A percentile compares a stretch with the other conserved stretches of the same genome.
phyloP scores from a whole-genome alignment of 64 coral and sea anemone species.

The Dendronephthya gigantea region DNA sequence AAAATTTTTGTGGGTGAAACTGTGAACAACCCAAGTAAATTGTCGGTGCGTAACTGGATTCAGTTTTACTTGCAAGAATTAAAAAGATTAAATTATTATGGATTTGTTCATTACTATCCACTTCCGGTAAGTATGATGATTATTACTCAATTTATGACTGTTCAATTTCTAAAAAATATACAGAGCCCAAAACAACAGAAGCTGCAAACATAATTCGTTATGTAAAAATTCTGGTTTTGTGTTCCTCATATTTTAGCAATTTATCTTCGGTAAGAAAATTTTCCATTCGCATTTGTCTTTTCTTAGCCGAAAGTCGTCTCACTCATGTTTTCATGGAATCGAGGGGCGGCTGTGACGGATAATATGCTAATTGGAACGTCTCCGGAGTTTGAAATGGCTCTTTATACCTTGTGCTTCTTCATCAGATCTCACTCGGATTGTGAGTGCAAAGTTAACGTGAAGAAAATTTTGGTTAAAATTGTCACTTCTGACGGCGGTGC shows the following conservation, averaged over 20 bases:
- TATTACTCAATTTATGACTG: not conserved
- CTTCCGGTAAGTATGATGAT: not conserved
- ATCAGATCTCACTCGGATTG: not conserved
- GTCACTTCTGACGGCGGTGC: not conserved
- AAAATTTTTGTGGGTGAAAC: constrained; percentile 7
- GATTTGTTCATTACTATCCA: not conserved
- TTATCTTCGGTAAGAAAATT: not conserved
- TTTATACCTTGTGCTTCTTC: not conserved
- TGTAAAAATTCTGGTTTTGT: too few species aligned
- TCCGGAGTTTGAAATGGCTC: not conserved
- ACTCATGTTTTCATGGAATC: not conserved
- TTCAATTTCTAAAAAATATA: too few species aligned
- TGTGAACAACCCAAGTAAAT: not conserved
- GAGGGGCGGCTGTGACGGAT: not conserved
- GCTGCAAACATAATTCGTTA: too few species aligned
- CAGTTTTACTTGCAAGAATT: not conserved
- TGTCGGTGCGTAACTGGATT: not conserved
- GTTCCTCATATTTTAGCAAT: too few species aligned
- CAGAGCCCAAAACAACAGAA: too few species aligned
- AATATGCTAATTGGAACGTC: not conserved
- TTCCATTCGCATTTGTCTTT: not conserved
- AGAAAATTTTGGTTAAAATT: not conserved
- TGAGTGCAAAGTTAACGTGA: not conserved
- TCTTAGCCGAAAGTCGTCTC: not conserved
- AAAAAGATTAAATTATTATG: constrained; percentile 1